These are phyloP conservation scores for Synergus umbraculus DNA, from an alignment of 2,888 invertebrate genomes.

Conservation along the genomic window DNA sequence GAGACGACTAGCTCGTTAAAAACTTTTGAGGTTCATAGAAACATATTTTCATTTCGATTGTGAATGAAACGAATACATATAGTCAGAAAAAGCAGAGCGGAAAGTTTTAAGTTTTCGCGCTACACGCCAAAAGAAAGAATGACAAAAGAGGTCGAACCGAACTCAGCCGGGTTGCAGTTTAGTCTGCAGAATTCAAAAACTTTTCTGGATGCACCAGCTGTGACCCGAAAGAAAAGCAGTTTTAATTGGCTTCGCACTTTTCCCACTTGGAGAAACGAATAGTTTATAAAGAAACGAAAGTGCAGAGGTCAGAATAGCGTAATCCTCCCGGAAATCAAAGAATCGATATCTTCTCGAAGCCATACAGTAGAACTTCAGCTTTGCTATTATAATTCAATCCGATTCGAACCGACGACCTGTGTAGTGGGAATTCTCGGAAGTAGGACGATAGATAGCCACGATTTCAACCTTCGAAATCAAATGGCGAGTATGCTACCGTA, in stretches of 20 bases:
- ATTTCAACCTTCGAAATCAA: background rate
- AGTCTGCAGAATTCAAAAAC: constrained; percentile 59
- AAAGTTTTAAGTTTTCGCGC: constrained; percentile 16
- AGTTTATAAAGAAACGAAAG: constrained; percentile 18
- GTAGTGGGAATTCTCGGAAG: background rate
- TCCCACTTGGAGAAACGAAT: background rate
- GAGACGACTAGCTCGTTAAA: background rate
- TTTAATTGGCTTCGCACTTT: constrained; percentile 62
- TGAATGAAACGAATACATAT: background rate
- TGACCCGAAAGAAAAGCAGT: constrained; percentile 62
- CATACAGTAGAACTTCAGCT: background rate
- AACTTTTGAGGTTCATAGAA: constrained; percentile 7
- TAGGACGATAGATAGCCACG: background rate
- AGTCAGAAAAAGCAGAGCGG: background rate
- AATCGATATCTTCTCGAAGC: constrained; percentile 1
- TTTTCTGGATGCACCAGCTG: constrained; percentile 66
- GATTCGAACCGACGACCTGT: background rate
- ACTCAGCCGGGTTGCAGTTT: constrained; percentile 24
- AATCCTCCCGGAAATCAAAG: background rate
- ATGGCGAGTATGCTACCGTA: constrained; percentile 1
- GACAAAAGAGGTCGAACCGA: constrained; percentile 23
- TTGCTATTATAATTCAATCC: background rate
- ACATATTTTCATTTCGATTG: constrained; percentile 2
- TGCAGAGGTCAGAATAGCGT: background rate
- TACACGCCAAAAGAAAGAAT: constrained; percentile 27